Conservation (phyloP, 2,888 invertebrate genomes). For the Metopia argyrocephala region DNA sequence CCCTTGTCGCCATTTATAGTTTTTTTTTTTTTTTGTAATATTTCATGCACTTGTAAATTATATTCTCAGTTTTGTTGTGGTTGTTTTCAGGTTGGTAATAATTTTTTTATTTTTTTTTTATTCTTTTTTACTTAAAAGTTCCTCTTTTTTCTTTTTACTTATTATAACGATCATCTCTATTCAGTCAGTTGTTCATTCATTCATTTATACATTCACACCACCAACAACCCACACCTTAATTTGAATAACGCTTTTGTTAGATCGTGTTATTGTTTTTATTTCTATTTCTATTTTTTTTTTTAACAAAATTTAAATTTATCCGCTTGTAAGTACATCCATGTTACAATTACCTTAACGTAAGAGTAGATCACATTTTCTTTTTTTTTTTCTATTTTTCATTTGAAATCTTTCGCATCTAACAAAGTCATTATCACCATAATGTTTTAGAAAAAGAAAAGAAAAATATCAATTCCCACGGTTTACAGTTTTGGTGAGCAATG, state of each 20-base stretch:
- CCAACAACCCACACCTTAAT: conserved; percentile 67
- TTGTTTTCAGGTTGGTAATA: conserved; percentile 56
- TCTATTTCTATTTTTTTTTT: too few species aligned
- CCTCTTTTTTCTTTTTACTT: background rate
- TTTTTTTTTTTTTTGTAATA: conserved; percentile 5
- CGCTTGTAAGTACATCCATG: background rate
- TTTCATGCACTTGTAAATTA: conserved; percentile 42
- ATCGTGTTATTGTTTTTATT: too few species aligned
- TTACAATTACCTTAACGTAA: background rate
- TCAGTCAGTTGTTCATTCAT: background rate
- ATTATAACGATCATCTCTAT: background rate
- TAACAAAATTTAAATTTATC: background rate
- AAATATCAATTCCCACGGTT: background rate
- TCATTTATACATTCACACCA: conserved; percentile 26
- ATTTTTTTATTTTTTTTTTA: conserved; percentile 49
- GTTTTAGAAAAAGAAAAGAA: background rate
- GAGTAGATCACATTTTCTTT: background rate
- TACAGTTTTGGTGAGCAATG: background rate
- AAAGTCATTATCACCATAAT: conserved; percentile 60
- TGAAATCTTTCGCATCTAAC: conserved; percentile 36
- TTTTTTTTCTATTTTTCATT: background rate
- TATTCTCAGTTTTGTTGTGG: conserved; percentile 46
- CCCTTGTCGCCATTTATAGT: background rate
- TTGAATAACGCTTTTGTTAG: conserved; percentile 9
- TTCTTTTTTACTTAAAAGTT: conserved; percentile 18